Evolutionary conservation across 30 jellyfish, hydroid and myxozoan species (phyloP).

Genomic region (Euphysa ruthae): DNA sequence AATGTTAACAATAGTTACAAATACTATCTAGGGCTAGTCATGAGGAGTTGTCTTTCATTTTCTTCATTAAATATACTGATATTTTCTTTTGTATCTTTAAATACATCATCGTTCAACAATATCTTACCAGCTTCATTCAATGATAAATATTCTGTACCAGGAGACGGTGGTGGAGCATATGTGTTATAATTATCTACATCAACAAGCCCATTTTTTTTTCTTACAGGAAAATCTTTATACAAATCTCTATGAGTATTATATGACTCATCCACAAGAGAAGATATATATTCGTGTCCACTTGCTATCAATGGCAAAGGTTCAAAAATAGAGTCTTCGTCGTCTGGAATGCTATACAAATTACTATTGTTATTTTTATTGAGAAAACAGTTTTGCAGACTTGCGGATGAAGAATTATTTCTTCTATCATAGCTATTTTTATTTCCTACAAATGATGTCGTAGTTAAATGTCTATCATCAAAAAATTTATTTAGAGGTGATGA

Average conservation of each 20-base stretch:
- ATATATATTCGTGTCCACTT: background rate
- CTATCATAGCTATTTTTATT: background rate
- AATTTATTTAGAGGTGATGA: too few relatives aligned
- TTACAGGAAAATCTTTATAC: background rate
- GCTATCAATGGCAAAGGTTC: constrained; percentile 24
- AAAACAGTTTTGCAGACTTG: too few relatives aligned
- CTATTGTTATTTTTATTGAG: too few relatives aligned
- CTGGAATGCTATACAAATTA: background rate
- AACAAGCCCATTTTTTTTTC: background rate
- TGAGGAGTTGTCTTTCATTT: too few relatives aligned
- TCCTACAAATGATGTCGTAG: background rate
- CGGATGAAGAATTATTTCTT: background rate
- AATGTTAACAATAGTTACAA: too few relatives aligned
- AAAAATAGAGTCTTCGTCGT: background rate
- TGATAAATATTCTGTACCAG: constrained; percentile 18
- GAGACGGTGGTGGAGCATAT: constrained; percentile 44
- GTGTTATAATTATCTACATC: background rate
- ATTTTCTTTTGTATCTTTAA: too few relatives aligned
- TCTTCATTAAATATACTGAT: too few relatives aligned
- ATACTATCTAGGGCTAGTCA: too few relatives aligned
- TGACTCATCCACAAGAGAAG: background rate
- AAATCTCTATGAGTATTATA: background rate
- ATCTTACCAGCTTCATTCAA: too few relatives aligned
- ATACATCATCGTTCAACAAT: too few relatives aligned
- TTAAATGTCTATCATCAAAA: too few relatives aligned